Conservation (phyloP, 2,113 vertebrate species). For the Callaeas wilsoni region DNA sequence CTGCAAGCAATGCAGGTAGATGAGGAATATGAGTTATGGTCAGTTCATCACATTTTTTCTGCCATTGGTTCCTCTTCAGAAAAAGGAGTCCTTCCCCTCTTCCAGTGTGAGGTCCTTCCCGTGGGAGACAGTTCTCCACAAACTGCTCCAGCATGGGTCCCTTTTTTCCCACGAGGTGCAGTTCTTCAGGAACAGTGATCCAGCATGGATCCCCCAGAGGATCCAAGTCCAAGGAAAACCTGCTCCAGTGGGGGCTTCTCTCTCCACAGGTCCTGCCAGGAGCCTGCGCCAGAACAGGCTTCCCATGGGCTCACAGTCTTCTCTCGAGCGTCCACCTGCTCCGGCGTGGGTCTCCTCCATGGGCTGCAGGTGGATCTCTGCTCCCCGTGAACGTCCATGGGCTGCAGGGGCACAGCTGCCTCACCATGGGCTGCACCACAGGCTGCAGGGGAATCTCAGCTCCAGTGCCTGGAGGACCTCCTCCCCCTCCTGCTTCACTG, state of each 20-base stretch:
- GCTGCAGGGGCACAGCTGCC: background rate
- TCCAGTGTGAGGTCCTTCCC: background rate
- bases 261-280: background rate
- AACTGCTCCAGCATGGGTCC: background rate
- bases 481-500: accelerated
- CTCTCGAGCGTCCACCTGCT: background rate
- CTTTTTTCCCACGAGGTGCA: background rate
- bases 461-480: background rate
- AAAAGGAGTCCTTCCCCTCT: background rate
- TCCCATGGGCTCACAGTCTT: background rate
- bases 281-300: background rate
- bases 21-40: background rate
- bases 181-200: background rate
- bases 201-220: background rate
- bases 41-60: background rate
- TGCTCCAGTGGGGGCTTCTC: background rate
- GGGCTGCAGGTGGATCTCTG: background rate
- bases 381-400: background rate
- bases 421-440: background rate
- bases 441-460: background rate
- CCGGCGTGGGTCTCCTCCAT: background rate
- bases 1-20: background rate
- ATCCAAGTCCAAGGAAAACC: background rate
- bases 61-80: background rate
- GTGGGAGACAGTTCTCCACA: background rate